Conservation (phyloP, 2,113 vertebrate species). For the Harpagus bidentatus region DNA sequence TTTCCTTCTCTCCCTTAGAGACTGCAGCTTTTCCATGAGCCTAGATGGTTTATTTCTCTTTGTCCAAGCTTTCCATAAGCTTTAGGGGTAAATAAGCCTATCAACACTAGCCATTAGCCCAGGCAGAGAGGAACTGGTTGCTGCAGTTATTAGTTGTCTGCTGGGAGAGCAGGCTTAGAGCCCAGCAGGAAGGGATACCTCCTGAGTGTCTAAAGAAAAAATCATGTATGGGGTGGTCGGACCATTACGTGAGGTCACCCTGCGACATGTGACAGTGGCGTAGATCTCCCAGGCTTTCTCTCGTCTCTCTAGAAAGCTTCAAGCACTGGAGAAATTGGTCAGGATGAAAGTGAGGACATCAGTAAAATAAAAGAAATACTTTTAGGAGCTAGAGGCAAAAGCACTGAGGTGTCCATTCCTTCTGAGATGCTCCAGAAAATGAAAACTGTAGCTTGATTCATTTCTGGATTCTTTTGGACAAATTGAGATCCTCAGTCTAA, state of each 20-base stretch:
- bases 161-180: not conserved
- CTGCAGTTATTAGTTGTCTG: not conserved
- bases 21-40: not conserved
- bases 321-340: not conserved
- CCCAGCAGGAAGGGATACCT: not conserved
- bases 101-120: not conserved
- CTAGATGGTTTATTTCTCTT: not conserved
- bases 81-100: not conserved
- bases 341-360: not conserved
- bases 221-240: not conserved
- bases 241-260: rapidly evolving
- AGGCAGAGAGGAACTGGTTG: not conserved
- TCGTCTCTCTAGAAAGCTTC: not conserved
- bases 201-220: not conserved
- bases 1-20: not conserved
- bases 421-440: not conserved
- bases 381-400: not conserved
- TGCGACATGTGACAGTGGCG: not conserved
- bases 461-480: not conserved
- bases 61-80: not conserved
- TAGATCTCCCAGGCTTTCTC: not conserved
- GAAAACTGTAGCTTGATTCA: not conserved
- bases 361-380: not conserved
- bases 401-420: not conserved
- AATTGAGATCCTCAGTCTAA: not conserved